Conservation (phyloP, 2,888 invertebrate genomes). For the Drosophila incognita region DNA sequence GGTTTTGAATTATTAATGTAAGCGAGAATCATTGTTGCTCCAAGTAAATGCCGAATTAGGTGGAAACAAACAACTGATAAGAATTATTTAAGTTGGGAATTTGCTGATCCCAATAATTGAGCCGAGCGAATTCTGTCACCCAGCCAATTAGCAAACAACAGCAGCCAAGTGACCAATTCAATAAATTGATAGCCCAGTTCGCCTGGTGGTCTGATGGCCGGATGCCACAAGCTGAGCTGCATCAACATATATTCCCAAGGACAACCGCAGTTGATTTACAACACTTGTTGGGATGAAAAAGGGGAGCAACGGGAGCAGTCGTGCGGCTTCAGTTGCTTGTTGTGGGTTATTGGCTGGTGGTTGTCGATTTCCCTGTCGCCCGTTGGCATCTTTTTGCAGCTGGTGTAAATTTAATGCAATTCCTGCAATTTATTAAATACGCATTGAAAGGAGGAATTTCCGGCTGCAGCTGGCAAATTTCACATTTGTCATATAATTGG, state of each 20-base stretch:
- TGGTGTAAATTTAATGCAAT: slow-evolving; percentile 45
- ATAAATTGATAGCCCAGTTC: slow-evolving; percentile 25
- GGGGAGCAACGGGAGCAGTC: not conserved
- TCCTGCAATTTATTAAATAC: slow-evolving; percentile 45
- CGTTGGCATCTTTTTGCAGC: slow-evolving; percentile 14
- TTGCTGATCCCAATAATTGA: slow-evolving; percentile 3
- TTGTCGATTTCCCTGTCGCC: slow-evolving; percentile 8
- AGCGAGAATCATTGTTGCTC: not conserved
- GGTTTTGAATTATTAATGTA: slow-evolving; percentile 31
- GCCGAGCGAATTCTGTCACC: slow-evolving; percentile 9
- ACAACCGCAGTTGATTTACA: not conserved
- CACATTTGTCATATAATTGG: slow-evolving; percentile 18
- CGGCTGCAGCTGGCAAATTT: not conserved
- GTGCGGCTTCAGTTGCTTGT: slow-evolving; percentile 6
- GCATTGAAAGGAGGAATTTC: slow-evolving; percentile 3
- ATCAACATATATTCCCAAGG: slow-evolving; percentile 18
- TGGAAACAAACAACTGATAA: slow-evolving; percentile 9
- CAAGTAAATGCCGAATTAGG: slow-evolving; percentile 1
- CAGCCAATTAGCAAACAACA: slow-evolving; percentile 38
- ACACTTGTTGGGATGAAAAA: not conserved
- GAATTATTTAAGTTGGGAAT: not conserved
- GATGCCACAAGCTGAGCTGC: slow-evolving; percentile 8
- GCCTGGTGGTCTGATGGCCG: not conserved
- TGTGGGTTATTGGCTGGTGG: slow-evolving; percentile 2
- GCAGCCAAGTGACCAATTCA: slow-evolving; percentile 32